Evolutionary conservation across 37 sponge, comb jelly and placozoan species (phyloP), one percentile per base, ranked within the genome.

Genomic region (Eunapius fragilis): DNA sequence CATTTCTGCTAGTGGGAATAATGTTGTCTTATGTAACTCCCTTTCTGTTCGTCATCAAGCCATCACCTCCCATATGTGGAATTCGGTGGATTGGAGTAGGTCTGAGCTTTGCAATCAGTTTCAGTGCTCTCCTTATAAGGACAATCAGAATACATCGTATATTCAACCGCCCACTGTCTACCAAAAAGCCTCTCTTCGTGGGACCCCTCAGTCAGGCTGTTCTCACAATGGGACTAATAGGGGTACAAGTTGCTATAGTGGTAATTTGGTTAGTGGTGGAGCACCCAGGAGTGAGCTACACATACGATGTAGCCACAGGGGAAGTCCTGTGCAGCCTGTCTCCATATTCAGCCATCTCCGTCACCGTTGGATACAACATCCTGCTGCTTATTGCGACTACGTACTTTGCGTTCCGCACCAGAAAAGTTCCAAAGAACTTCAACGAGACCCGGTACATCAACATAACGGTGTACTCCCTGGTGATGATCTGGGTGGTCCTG

Each of bases 371-470:
- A 4, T 93, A 86, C 72, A 89, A 85, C 73, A 68, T 79, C 26
- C 9, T 86, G 26, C 83, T 94, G 7, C 71, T 94, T 3, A 70
- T 91, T 12, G 2, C 32, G 25, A 78, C 86, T 49, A 91, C 86
- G 0, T 84, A 81, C 35, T 94, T 71, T 80, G 94, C 89, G 28
- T 88, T 91, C 33, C 86, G 75, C 13, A 75, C 94, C 27, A 31
- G 94, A 17, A 80, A 91, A 3, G 70, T 94, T 5, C 94, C 94
- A 0, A 37, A 87, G 31, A 87, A 94, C 67, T 94, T 88, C 84
- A 91, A 91, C 31, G 94, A 94, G 74, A 70, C 92, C 67, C 87
- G 80, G 69, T 88, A 79, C 67, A 91, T 94, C 86, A 88, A 84
- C 48, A 22, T 91, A 23, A 80, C 86, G 2, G n/a, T 86, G 24